A percentile compares a stretch with the other conserved stretches of the same genome.
Evolutionary conservation across 2,888 invertebrate species (phyloP).

Genomic region (Caenorhabditis sinica): DNA sequence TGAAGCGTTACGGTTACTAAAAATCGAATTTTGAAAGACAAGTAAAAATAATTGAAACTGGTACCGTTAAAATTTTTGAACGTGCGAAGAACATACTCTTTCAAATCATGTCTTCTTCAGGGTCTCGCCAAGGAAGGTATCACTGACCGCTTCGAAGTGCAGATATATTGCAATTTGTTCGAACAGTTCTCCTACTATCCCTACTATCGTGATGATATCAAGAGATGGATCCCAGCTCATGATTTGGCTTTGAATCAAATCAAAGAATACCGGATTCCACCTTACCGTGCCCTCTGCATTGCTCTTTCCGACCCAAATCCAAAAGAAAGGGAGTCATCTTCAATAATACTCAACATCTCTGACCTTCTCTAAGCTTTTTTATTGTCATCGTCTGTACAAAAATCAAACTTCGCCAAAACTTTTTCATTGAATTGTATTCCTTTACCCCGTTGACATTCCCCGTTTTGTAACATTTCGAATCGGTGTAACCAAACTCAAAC

Average conservation of each 20-base stretch:
- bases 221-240: conserved; percentile 43
- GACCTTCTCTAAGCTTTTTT: no score
- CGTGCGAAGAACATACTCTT: background rate
- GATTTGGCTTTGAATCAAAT: conserved; percentile 27
- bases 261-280: conserved; percentile 20
- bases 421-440: no score
- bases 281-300: background rate
- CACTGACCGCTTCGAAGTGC: conserved; percentile 46
- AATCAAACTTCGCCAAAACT: no score
- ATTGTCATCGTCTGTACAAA: no score
- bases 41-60: no score
- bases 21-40: no score
- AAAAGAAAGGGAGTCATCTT: no score
- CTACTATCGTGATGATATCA: conserved; percentile 14
- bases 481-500: background rate
- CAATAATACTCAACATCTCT: no score
- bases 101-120: background rate
- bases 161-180: conserved; percentile 55
- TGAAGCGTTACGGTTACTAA: no score
- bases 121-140: conserved; percentile 40
- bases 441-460: conserved; percentile 3
- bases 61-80: no score
- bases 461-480: background rate
- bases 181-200: conserved; percentile 57
- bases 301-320: no score